These are phyloP conservation scores for Cynoglossus semilaevis DNA, from an alignment of 2,113 vertebrate genomes.

Conservation along the genomic window DNA sequence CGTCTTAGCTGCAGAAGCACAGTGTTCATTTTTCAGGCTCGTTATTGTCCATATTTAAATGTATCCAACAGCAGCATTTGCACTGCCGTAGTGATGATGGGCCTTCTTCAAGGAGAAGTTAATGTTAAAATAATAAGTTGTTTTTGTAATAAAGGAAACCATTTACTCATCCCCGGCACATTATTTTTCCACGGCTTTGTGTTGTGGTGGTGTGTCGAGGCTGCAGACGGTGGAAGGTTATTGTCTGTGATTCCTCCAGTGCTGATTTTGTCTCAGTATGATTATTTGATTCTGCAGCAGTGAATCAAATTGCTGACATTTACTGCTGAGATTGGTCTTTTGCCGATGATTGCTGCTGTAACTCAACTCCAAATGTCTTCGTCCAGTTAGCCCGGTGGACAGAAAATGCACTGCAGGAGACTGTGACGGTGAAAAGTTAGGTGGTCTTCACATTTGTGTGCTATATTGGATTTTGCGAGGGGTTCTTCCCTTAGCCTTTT, in stretches of 20 bases:
- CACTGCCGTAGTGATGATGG: not conserved
- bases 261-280: conserved; percentile 6
- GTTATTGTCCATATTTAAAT: too few relatives aligned
- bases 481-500: too few relatives aligned
- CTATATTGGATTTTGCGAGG: too few relatives aligned
- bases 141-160: not conserved
- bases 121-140: conserved; percentile 36
- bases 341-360: conserved; percentile 1
- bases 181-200: conserved; percentile 16
- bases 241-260: conserved; percentile 15
- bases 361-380: not conserved
- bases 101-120: conserved; percentile 25
- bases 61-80: conserved; percentile 15
- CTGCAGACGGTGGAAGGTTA: conserved; percentile 33
- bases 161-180: conserved; percentile 3
- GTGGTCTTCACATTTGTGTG: too few relatives aligned
- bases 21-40: too few relatives aligned
- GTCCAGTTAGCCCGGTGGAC: conserved; percentile 1
- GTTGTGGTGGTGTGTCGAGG: conserved; percentile 18
- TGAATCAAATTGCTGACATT: conserved; percentile 25
- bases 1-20: too few relatives aligned
- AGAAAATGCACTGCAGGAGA: not conserved
- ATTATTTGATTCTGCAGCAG: conserved; percentile 23
- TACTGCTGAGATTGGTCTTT: not conserved
- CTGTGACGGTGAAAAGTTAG: not conserved